Evolutionary conservation across 2,113 vertebrate species (phyloP), one percentile per base, ranked within the genome.

Genomic region (Arenaria interpres): DNA sequence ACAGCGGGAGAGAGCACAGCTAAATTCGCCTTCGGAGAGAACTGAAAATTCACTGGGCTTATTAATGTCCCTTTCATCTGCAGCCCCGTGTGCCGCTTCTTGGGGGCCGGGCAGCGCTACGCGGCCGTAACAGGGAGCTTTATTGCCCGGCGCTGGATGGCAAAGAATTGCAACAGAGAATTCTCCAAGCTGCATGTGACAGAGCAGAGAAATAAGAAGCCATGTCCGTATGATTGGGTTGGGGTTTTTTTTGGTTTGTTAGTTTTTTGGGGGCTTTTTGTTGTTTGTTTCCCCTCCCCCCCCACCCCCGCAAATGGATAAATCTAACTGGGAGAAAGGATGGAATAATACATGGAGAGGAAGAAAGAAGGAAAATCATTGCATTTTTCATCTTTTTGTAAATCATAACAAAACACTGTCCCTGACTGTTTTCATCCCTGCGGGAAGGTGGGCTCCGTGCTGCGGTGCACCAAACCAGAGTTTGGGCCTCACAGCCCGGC

Each of bases 241-340:
- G 21, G 46, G 46, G 6, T 46, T 46, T 21, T 46, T 46, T 21
- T 46, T 21, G 45, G 20, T 46, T 46, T 46, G 45, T 41, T 41
- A 41, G 43, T 45, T 45, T 45, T 45, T 45, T 45, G 43, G 43
- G 15, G n/a, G n/a, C n/a, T 43, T 43, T 45, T 43, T 43, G 43
- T 43, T 43, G 41, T 19, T 9, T 9, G 9, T 8, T 2, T 2
- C 3, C 7, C 6, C 21, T 10, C 3, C 2, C 8, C 4, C 8
- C 8, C 24, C 12, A n/a, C n/a, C n/a, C n/a, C n/a, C n/a, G n/a
- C 4, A 41, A 11, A 22, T 27, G 6, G 14, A 33, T 72, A 50
- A 15, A 56, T 33, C 18, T 86, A 62, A 59, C 2, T 1, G 2
- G 66, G 33, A 78, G 7, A 17, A 72, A 82, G 25, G 27, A 59